A percentile compares a stretch with the other conserved stretches of the same genome.
Conservation (phyloP, 2,888 invertebrate genomes). For the Seira sanloemensis region DNA sequence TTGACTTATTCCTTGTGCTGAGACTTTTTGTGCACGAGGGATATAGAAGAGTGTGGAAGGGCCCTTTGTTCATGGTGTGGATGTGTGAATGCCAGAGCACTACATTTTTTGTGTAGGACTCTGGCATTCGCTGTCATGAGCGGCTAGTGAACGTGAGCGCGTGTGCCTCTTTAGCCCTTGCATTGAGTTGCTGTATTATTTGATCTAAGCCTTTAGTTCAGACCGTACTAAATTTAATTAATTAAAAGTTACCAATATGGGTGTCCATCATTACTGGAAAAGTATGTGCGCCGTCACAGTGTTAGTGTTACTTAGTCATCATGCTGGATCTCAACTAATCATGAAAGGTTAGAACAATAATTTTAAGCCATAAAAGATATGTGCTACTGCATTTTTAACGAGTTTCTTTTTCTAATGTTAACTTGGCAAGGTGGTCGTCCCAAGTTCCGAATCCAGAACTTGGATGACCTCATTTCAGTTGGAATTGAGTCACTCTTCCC, state of each 20-base stretch:
- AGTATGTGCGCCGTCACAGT: neutral
- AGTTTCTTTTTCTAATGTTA: neutral
- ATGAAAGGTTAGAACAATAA: slow-evolving; percentile 32
- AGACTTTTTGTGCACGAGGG: neutral
- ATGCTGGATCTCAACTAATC: slow-evolving; percentile 42
- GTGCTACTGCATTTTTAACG: neutral
- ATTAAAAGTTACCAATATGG: slow-evolving; percentile 29
- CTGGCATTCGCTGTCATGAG: slow-evolving; percentile 42
- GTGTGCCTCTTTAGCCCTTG: neutral
- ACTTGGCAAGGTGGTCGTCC: slow-evolving; percentile 39
- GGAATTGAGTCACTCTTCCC: slow-evolving; percentile 66
- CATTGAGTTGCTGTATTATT: no score
- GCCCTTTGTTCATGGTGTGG: neutral
- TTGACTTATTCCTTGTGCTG: neutral
- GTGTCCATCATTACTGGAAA: slow-evolving; percentile 19
- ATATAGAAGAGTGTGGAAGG: neutral
- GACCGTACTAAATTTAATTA: neutral
- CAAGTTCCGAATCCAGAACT: slow-evolving; percentile 53
- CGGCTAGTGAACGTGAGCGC: slow-evolving; percentile 19
- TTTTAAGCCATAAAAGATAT: neutral
- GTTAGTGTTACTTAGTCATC: slow-evolving; percentile 29
- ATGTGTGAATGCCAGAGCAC: no score
- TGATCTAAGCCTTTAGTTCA: no score
- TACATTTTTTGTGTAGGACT: neutral
- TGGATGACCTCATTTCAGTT: slow-evolving; percentile 62